phyloP scores from a whole-genome alignment of 2,888 invertebrate species.

The Monochamus alternatus region DNA sequence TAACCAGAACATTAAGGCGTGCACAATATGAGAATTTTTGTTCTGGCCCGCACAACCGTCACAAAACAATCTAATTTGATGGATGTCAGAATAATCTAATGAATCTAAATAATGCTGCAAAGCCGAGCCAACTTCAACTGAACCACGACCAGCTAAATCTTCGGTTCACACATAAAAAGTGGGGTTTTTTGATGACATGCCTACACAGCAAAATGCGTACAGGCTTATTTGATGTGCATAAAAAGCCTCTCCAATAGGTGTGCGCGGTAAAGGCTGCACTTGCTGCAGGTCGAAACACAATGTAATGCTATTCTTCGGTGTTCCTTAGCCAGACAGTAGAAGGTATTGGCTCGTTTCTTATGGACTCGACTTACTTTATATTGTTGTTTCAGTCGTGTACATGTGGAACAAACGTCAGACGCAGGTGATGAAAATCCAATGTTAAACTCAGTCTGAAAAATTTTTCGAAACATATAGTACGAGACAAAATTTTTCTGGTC shows the following conservation, averaged over 20 bases:
- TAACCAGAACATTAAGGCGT: too few relatives aligned
- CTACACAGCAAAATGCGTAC: conserved; percentile 44
- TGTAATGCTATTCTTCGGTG: not conserved
- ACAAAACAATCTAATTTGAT: not conserved
- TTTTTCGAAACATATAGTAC: not conserved
- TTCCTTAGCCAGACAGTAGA: conserved; percentile 4
- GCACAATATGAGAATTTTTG: not conserved
- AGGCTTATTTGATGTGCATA: conserved; percentile 46
- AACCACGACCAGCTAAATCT: conserved; percentile 35
- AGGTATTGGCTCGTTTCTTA: not conserved
- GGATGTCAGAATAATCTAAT: not conserved
- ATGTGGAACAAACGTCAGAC: not conserved
- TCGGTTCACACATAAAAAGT: conserved; percentile 41
- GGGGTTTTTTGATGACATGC: conserved; percentile 32
- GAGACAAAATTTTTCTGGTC: not conserved
- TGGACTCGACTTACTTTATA: not conserved
- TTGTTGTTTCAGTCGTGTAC: not conserved
- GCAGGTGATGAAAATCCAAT: conserved; percentile 1
- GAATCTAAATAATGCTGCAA: not conserved
- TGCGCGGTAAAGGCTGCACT: conserved; percentile 43
- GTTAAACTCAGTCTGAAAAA: not conserved
- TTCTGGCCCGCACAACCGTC: not conserved
- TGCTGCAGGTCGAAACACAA: conserved; percentile 34
- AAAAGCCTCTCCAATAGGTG: conserved; percentile 46
- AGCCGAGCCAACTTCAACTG: conserved; percentile 35